Evolutionary conservation across 2,113 vertebrate species (phyloP).

Genomic region (Aldabrachelys gigantea): DNA sequence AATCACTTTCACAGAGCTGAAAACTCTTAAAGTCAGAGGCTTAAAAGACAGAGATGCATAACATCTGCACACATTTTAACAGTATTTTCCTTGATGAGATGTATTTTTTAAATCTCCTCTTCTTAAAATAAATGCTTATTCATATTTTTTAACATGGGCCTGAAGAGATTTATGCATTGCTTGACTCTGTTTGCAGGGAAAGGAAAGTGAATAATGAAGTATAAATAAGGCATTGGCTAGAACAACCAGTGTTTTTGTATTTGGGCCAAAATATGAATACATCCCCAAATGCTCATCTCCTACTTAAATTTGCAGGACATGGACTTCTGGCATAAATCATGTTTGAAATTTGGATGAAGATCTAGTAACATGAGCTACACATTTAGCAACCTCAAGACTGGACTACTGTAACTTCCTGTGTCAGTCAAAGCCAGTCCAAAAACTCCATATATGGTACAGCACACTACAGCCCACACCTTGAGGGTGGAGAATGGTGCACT

Average conservation of each 20-base stretch:
- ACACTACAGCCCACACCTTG: background rate
- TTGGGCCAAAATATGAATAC: background rate
- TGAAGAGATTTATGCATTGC: background rate
- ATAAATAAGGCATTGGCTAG: background rate
- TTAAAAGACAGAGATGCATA: background rate
- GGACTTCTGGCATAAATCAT: background rate
- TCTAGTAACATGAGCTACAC: background rate
- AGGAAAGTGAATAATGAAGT: background rate
- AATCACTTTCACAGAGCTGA: background rate
- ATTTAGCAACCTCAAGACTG: background rate
- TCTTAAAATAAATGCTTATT: background rate
- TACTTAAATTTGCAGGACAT: background rate
- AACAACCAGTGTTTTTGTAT: background rate
- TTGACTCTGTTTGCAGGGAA: background rate
- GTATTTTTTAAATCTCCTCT: background rate
- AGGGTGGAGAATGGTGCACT: constrained; percentile 33
- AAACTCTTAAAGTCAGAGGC: background rate
- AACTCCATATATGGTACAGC: background rate
- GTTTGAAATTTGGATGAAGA: background rate
- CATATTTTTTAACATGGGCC: background rate
- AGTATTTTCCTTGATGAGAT: background rate
- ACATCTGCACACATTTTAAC: background rate
- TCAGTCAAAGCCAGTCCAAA: background rate
- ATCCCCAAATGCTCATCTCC: background rate
- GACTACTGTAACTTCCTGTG: background rate